Evolutionary conservation across 1,140 invertebrate genomes (phyloP), one percentile per base, ranked within the genome.

Genomic region (Battus philenor): DNA sequence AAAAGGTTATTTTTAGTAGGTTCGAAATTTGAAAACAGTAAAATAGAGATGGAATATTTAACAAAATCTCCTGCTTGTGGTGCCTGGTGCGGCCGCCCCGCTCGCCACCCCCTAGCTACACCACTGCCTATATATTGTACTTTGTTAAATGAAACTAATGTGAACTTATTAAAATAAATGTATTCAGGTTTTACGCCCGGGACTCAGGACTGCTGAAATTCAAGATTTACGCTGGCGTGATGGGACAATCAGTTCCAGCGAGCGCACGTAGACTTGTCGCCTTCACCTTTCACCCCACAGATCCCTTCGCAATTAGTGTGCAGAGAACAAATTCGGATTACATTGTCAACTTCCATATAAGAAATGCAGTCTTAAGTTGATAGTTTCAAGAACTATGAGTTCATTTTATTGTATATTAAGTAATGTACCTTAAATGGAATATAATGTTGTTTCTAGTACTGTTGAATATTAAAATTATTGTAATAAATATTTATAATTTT

Each of bases 281-380:
- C 4, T 98, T 98, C 77, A 98, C 95, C n/a, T 98, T 98, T 81
- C 97, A 99, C 87, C 97, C 97, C 0, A 95, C 92, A 20, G 96
- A 98, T 86, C 97, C 97, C 4, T 97, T 99, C 83, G 94, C 95
- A 4, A 96, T 99, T 43, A 98, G 96, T 64, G 96, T 98, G 10
- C 97, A 98, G 80, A 87, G 97, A 62, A 96, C 95, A 7, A 96
- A 97, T 86, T 90, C 95, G n/a, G 95, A 98, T 75, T 98, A 98
- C 80, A 93, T 97, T 53, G 95, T 98, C 24, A 98, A 98, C 88
- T 97, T 98, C 86, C 97, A 99, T 69, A 89, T 98, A 45, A 89
- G 91, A 59, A 86, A 83, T 57, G 78, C 78, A 10, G 78, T 82
- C 1, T 71, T 81, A 43, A 81, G 76, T 61, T 74, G 67, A 72